Conservation (phyloP, 2,113 vertebrate species). For the Chloebia gouldiae region DNA sequence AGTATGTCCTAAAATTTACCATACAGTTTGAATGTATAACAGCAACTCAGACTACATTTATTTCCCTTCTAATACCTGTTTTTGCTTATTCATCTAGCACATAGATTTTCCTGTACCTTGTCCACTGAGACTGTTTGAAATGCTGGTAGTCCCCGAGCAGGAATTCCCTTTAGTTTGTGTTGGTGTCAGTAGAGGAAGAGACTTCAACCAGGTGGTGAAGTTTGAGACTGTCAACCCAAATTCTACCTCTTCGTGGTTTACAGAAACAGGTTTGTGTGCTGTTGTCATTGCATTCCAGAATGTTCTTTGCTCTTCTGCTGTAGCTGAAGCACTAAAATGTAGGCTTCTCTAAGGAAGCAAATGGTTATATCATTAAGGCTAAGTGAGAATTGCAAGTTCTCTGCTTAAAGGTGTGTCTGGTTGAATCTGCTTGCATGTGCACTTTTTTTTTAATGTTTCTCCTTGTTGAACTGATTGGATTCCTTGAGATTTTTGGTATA, state of each 20-base stretch:
- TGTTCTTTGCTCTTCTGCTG: background rate
- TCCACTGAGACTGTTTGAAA: conserved; percentile 94
- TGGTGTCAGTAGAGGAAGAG: conserved; percentile 91
- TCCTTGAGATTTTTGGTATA: background rate
- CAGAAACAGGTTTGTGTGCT: conserved; percentile 86
- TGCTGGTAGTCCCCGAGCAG: conserved; percentile 95
- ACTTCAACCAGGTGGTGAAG: conserved; percentile 92
- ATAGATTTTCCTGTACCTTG: conserved; percentile 96
- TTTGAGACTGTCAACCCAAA: conserved; percentile 98
- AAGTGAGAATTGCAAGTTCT: background rate
- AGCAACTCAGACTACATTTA: background rate
- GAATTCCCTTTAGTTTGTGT: conserved; percentile 96
- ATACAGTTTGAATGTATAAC: background rate
- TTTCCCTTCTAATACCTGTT: background rate
- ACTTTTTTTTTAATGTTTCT: background rate
- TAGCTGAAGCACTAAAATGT: background rate
- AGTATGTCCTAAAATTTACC: background rate
- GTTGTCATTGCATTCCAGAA: background rate
- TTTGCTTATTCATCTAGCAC: conserved; percentile 76
- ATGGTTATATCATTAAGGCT: background rate
- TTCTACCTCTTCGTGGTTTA: conserved; percentile 92
- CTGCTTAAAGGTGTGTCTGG: background rate
- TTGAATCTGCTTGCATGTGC: background rate
- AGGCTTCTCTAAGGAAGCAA: background rate
- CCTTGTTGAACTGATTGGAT: background rate